These are phyloP conservation scores for Conopomorpha cramerella DNA, from an alignment of 1,140 invertebrate genomes.

Conservation along the genomic window DNA sequence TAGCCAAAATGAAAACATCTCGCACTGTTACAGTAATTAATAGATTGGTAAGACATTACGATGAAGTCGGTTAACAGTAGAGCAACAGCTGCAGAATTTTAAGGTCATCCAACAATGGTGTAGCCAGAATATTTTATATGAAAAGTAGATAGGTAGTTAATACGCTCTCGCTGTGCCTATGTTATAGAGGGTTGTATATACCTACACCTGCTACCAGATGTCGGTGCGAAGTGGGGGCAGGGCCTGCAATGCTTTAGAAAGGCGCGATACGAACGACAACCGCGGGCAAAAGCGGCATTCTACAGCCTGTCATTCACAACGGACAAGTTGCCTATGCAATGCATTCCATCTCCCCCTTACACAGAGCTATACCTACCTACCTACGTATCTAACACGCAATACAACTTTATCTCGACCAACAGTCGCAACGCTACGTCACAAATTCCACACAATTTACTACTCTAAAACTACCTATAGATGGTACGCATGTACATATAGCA, in stretches of 20 bases:
- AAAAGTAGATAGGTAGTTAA: slow-evolving; percentile 52
- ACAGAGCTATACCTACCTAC: too few relatives aligned
- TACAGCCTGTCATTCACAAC: slow-evolving; percentile 59
- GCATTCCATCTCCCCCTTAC: slow-evolving; percentile 53
- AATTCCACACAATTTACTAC: too few relatives aligned
- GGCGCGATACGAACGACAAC: slow-evolving; percentile 58
- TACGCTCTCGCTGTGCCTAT: too few relatives aligned
- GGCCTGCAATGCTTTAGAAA: slow-evolving; percentile 54
- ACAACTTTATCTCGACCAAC: too few relatives aligned
- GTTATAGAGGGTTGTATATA: slow-evolving; percentile 55
- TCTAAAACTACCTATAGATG: too few relatives aligned
- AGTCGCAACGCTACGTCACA: too few relatives aligned
- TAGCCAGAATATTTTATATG: slow-evolving; percentile 26
- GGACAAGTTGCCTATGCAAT: slow-evolving; percentile 56
- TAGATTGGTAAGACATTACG: too few relatives aligned
- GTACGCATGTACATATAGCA: too few relatives aligned
- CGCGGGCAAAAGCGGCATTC: slow-evolving; percentile 54
- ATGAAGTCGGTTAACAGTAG: slow-evolving; percentile 18
- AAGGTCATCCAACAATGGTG: slow-evolving; percentile 47
- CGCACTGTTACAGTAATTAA: too few relatives aligned
- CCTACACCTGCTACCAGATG: slow-evolving; percentile 49
- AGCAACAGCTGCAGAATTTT: slow-evolving; percentile 31
- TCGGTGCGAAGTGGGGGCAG: slow-evolving; percentile 20
- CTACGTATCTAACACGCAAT: too few relatives aligned
- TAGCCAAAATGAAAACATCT: too few relatives aligned